Base-by-base conservation (phyloP, 2,113 vertebrate species). In the Chamaea fasciata region DNA sequence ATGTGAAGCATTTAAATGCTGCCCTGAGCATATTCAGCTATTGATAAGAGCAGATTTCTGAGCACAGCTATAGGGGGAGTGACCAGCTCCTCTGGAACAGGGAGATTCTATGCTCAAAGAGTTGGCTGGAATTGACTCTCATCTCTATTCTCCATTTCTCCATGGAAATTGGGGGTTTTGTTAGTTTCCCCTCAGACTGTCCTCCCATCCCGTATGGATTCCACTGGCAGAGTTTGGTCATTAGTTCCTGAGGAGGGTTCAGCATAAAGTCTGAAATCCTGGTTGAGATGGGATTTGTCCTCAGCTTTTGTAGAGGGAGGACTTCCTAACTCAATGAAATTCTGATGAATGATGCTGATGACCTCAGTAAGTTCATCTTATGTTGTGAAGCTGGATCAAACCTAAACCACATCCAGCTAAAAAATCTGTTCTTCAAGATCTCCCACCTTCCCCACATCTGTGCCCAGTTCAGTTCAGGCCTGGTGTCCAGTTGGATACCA, bases 1-100 rank as follows among this genome's bases (percentile, higher is more conserved):
- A 30, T 16, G 63, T 5, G 71, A 95, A 86, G 53, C 90, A 90
- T 89, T 93, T 26, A 37, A 93, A 82, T 93, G 75, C 74, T 68
- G 69, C 28, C 57, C 80, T 15, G 69, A 65, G 87, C 37, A 7
- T 3, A n/a, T 24, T 26, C 55, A 92, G 62, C 74, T 87, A 4
- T 57, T 37, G 93, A 42, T 44, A 28, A 39, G 49, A 60, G 77
- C 31, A 5, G 16, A 9, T 65, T 83, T 87, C 86, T 59, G 49
- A 92, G 82, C 79, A 17, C 7, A 30, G 35, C 42, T 31, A 0
- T 3, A 23, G 67, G 73, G 31, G 17, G 62, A 44, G 87, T 91
- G 87, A 56, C 33, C 87, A 46, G 24, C 44, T 69, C 39, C 39
- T 75, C 74, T 27, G 59, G 21, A 22, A 24, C 46, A 47, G 8